Evolutionary conservation across 2,113 vertebrate species (phyloP).

Genomic region (Tor tambroides): DNA sequence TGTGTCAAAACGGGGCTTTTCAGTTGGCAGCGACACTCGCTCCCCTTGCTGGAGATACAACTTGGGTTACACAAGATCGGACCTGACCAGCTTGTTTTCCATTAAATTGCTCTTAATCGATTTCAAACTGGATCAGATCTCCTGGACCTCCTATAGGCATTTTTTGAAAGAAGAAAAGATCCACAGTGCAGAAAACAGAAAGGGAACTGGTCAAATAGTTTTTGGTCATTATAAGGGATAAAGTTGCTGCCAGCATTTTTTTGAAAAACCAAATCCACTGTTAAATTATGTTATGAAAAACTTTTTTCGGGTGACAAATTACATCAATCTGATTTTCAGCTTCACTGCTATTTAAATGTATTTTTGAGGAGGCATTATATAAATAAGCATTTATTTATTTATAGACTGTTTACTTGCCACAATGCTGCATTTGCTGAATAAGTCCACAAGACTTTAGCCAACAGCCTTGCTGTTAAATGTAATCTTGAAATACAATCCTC

Average conservation of each 20-base stretch:
- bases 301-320: neutral
- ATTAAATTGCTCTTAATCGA: slow-evolving; percentile 23
- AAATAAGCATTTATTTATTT: neutral
- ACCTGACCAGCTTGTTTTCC: slow-evolving; percentile 38
- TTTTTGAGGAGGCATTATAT: neutral
- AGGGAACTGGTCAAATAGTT: neutral
- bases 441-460: neutral
- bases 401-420: neutral
- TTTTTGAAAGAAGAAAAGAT: slow-evolving; percentile 29
- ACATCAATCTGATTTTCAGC: neutral
- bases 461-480: slow-evolving; percentile 42
- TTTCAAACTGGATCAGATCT: slow-evolving; percentile 44
- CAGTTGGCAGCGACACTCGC: slow-evolving; percentile 48
- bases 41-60: slow-evolving; percentile 47
- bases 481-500: slow-evolving; percentile 55
- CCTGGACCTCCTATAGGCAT: slow-evolving; percentile 23
- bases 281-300: slow-evolving; percentile 6
- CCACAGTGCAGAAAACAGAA: slow-evolving; percentile 11
- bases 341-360: neutral
- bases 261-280: neutral
- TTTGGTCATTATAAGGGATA: slow-evolving; percentile 5
- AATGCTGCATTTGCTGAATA: neutral
- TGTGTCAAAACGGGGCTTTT: slow-evolving; percentile 52
- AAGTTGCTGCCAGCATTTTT: neutral
- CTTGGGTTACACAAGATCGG: slow-evolving; percentile 38